A percentile compares a stretch with the other conserved stretches of the same genome.
Conservation (phyloP, 2,888 invertebrate species). For the Bimastos eiseni region DNA sequence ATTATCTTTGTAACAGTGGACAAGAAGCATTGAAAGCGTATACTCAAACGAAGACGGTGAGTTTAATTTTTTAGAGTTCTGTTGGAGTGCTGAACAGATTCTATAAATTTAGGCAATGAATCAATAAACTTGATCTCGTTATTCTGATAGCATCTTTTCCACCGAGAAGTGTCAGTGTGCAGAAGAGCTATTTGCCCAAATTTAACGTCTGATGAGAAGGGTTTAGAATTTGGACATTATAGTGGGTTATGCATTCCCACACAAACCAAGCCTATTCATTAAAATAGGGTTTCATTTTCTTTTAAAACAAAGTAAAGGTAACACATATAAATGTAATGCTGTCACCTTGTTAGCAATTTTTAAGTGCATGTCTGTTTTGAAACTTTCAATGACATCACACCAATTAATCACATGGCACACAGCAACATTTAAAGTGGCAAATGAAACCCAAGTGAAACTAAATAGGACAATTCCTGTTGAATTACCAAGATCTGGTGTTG, state of each 20-base stretch:
- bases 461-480: too few relatives aligned
- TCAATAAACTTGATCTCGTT: background rate
- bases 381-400: too few relatives aligned
- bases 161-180: background rate
- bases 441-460: too few relatives aligned
- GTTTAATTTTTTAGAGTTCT: background rate
- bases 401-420: too few relatives aligned
- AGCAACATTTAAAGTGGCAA: too few relatives aligned
- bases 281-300: background rate
- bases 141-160: background rate
- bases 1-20: conserved; percentile 38
- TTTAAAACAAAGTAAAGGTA: background rate
- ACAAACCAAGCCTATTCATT: background rate
- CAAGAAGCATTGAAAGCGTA: conserved; percentile 41
- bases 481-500: too few relatives aligned
- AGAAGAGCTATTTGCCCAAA: background rate
- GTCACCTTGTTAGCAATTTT: too few relatives aligned
- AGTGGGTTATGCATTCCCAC: background rate
- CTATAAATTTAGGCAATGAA: background rate
- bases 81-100: background rate
- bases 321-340: too few relatives aligned
- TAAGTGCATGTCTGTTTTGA: too few relatives aligned
- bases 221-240: background rate
- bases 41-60: conserved; percentile 40
- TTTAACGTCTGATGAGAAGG: background rate